Evolutionary conservation across 1,140 invertebrate genomes (phyloP).

Genomic region (Sycophaga agraensis): DNA sequence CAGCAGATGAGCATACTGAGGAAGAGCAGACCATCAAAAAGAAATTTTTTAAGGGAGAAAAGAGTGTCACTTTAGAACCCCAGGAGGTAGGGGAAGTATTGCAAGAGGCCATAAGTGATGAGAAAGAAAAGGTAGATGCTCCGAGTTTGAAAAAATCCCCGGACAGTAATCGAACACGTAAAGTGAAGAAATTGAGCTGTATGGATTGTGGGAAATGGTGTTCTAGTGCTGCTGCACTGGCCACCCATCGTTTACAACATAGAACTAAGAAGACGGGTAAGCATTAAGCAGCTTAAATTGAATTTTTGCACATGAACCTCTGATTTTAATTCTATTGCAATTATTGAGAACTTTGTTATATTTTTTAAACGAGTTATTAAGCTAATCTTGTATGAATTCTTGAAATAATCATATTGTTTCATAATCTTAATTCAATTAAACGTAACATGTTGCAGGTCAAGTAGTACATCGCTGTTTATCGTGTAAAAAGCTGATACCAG

Average conservation of each 20-base stretch:
- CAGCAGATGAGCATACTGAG: background rate
- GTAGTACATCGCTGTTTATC: background rate
- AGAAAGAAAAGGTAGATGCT: background rate
- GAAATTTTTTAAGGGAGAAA: background rate
- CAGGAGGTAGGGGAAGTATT: background rate
- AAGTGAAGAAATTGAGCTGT: constrained; percentile 42
- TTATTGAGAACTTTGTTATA: too few relatives aligned
- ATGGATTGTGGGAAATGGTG: constrained; percentile 43
- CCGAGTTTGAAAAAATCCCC: constrained; percentile 15
- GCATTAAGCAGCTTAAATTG: background rate
- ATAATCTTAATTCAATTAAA: too few relatives aligned
- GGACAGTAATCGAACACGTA: constrained; percentile 32
- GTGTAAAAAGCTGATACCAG: constrained; percentile 11
- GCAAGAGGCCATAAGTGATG: background rate
- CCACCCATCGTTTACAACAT: constrained; percentile 43
- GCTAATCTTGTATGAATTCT: too few relatives aligned
- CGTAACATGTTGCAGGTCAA: too few relatives aligned
- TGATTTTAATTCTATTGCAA: too few relatives aligned
- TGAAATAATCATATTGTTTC: too few relatives aligned
- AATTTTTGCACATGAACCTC: too few relatives aligned
- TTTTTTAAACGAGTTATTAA: too few relatives aligned
- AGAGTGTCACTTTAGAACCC: background rate
- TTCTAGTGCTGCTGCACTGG: constrained; percentile 37
- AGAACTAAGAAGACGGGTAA: constrained; percentile 45
- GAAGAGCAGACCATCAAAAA: constrained; percentile 14